Evolutionary conservation across 2,797 vertebrate species (phyloP).

Genomic region (Neoniphon sammara): DNA sequence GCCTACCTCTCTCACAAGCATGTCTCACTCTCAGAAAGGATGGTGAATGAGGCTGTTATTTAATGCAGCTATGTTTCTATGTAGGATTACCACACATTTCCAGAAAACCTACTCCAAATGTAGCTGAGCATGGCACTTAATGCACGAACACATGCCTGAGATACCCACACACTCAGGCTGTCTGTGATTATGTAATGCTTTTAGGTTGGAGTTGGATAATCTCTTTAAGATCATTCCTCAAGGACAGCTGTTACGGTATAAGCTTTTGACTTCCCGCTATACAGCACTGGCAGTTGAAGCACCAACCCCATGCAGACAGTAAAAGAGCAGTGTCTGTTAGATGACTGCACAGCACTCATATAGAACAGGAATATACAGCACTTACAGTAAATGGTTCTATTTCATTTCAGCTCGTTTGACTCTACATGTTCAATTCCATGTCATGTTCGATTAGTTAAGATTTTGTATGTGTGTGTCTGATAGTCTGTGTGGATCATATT

Average conservation of each 20-base stretch:
- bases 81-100: slow-evolving; percentile 62
- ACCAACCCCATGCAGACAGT: slow-evolving; percentile 22
- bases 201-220: slow-evolving; percentile 78
- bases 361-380: not conserved
- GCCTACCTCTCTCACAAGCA: not conserved
- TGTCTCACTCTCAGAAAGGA: slow-evolving; percentile 24
- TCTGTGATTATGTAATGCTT: slow-evolving; percentile 79
- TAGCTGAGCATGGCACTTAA: slow-evolving; percentile 48
- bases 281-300: slow-evolving; percentile 31
- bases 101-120: slow-evolving; percentile 48
- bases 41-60: slow-evolving; percentile 18
- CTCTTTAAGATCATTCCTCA: slow-evolving; percentile 75
- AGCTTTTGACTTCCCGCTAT: slow-evolving; percentile 54
- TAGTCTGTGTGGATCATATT: slow-evolving; percentile 1
- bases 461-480: slow-evolving; percentile 8
- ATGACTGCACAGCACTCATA: slow-evolving; percentile 12
- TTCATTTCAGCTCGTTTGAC: slow-evolving; percentile 8
- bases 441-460: not conserved
- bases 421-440: not conserved
- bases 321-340: slow-evolving; percentile 34
- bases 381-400: not conserved
- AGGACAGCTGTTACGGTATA: slow-evolving; percentile 69
- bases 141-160: slow-evolving; percentile 28
- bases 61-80: slow-evolving; percentile 30
- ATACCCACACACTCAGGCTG: slow-evolving; percentile 46